These are phyloP conservation scores for Cephalopachus bancanus DNA, from an alignment of 2,797 vertebrate genomes.

Conservation along the genomic window DNA sequence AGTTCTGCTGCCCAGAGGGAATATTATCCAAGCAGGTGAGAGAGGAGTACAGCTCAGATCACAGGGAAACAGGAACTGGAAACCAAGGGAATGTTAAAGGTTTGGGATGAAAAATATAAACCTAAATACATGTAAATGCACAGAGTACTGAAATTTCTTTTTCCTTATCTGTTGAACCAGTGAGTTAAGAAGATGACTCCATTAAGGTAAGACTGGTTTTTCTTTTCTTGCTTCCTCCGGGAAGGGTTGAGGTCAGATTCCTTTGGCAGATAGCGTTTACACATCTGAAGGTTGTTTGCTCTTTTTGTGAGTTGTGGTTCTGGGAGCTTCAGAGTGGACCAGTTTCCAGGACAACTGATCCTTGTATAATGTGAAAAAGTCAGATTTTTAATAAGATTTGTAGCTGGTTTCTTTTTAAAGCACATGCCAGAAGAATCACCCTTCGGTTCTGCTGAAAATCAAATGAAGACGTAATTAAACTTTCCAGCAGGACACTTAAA, in stretches of 20 bases:
- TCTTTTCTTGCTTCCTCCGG: not conserved
- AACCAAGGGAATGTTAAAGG: not conserved
- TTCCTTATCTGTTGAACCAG: not conserved
- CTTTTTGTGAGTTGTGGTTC: not conserved
- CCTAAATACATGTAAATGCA: slow-evolving; percentile 44
- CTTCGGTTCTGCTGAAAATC: not conserved
- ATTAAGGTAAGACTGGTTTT: slow-evolving; percentile 35
- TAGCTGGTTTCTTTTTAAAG: slow-evolving; percentile 45
- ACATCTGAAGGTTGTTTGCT: slow-evolving; percentile 48
- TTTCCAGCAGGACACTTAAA: not conserved
- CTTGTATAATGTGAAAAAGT: slow-evolving; percentile 57
- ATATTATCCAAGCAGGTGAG: not conserved
- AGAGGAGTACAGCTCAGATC: not conserved
- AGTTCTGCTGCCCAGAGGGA: not conserved
- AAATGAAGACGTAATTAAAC: slow-evolving; percentile 72
- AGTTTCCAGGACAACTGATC: slow-evolving; percentile 43
- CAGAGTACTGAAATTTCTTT: slow-evolving; percentile 50
- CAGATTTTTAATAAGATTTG: slow-evolving; percentile 63
- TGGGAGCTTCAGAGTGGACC: not conserved
- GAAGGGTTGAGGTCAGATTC: slow-evolving; percentile 19
- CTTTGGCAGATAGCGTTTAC: slow-evolving; percentile 39
- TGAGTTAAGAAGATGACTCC: slow-evolving; percentile 8
- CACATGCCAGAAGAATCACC: slow-evolving; percentile 20
- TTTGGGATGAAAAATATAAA: slow-evolving; percentile 51
- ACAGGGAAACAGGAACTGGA: not conserved